Evolutionary conservation across 2,797 vertebrate genomes (phyloP), one percentile per base, ranked within the genome.

Genomic region (Rhynchonycteris naso): DNA sequence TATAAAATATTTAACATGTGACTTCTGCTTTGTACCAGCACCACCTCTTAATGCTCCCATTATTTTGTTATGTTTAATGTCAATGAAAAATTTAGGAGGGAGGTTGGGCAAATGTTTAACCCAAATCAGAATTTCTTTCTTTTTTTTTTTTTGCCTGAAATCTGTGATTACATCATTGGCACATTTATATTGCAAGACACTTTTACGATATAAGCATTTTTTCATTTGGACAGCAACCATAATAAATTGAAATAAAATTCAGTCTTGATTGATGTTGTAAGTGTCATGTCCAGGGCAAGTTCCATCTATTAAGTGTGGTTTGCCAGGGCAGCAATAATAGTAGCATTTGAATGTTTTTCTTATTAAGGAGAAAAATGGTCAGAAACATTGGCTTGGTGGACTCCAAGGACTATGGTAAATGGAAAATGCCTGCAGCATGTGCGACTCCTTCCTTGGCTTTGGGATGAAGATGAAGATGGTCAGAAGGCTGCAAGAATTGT

Each of bases 321-420:
- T 98, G 98, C 98, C 97, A 98, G 98, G 98, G 97, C 98, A 98
- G 98, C 98, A 98, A 98, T 98, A 98, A 98, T 98, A 98, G 98
- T 98, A 98, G 97, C 98, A 98, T 99, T 98, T 98, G 98, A 98
- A 98, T 98, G 98, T 98, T 98, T 98, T 98, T 98, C 98, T 98
- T 98, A 98, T 98, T 98, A 98, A 98, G 97, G 97, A 98, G 98
- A 98, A 98, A 98, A 98, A 98, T 98, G 98, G 97, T 97, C 96
- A 97, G 97, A 96, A 98, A 97, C 97, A 95, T 98, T 97, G 98
- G 98, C 98, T 98, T 97, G 90, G 90, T 98, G 96, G 98, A 96
- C 91, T 95, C 97, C 93, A 95, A 98, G 98, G 97, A 98, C 97
- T 96, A 91, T 82, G 88, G 97, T 96, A 97, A 98, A 97, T 97